Base-by-base conservation (phyloP, 2,888 invertebrate species). In the Pycnomerus fuliginosus region DNA sequence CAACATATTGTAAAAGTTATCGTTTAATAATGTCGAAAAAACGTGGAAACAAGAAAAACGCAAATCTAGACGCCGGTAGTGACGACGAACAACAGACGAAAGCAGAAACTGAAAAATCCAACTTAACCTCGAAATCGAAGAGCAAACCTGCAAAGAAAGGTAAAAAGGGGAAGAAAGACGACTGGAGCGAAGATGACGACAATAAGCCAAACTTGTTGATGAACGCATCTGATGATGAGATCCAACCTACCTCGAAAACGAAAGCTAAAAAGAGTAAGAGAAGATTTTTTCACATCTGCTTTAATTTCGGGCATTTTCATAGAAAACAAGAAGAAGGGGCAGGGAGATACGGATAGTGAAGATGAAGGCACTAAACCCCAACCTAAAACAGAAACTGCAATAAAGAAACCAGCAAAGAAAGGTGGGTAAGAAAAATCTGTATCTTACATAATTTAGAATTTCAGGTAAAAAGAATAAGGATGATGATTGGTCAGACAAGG, bases 21-120 rank as follows among this genome's bases (percentile, higher is more conserved):
- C 2, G 3, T 15, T 8, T 27, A 11, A 3, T 11, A 44, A 82
- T 82, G 82, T 81, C 82, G 3, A 81, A 81, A 64, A 80, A 77
- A 67, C 76, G 74, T 48, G 77, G 76, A 38, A 74, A 72, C 51
- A 81, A 80, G 60, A 82, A 82, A 61, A 78, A 76, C 56, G 74
- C 75, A 61, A 76, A 78, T 49, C 60, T 77, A 1, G 79, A 79
- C 28, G 77, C 79, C 14, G 78, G 78, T 36, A 69, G 77, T 30
- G 78, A 77, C 34, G 65, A 64, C 15, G 45, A 49, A 20, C 52
- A 74, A 34, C 53, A 52, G 8, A 53, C 50, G 15, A 55, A 75
- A 39, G 53, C 51, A 7, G 60, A 60, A 16, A 53, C 48, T n/a
- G 64, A 62, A 27, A 62, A 61, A 46, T 67, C 65, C 47, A 75